Conservation (phyloP, 2,113 vertebrate species). For the Tupaia tana region DNA sequence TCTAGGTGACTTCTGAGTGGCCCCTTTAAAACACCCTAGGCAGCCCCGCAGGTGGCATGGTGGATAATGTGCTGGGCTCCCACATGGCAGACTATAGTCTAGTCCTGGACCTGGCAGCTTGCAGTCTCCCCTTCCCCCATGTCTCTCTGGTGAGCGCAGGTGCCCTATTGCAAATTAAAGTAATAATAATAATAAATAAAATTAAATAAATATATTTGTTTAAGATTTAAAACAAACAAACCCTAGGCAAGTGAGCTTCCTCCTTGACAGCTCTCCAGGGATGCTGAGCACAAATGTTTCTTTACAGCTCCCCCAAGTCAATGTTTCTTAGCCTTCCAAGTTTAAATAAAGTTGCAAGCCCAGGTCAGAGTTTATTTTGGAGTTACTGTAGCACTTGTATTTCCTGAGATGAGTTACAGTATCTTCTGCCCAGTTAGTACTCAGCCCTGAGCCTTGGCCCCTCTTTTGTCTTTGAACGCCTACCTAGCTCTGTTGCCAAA, state of each 20-base stretch:
- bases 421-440: constrained; percentile 14
- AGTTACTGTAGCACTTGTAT: background rate
- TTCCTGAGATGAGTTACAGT: background rate
- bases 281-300: background rate
- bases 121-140: no score
- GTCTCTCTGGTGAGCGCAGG: no score
- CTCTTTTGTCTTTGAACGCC: background rate
- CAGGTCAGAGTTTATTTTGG: background rate
- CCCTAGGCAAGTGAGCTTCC: background rate
- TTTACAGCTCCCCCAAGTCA: background rate
- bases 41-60: no score
- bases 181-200: no score
- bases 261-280: background rate
- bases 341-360: background rate
- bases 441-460: background rate
- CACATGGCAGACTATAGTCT: no score
- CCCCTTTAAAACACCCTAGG: background rate
- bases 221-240: no score
- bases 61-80: no score
- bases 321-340: background rate
- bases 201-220: no score
- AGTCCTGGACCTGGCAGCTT: no score
- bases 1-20: background rate
- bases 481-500: background rate
- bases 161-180: no score